Base-by-base conservation (phyloP, 2,113 vertebrate species). In the Macrotus californicus region DNA sequence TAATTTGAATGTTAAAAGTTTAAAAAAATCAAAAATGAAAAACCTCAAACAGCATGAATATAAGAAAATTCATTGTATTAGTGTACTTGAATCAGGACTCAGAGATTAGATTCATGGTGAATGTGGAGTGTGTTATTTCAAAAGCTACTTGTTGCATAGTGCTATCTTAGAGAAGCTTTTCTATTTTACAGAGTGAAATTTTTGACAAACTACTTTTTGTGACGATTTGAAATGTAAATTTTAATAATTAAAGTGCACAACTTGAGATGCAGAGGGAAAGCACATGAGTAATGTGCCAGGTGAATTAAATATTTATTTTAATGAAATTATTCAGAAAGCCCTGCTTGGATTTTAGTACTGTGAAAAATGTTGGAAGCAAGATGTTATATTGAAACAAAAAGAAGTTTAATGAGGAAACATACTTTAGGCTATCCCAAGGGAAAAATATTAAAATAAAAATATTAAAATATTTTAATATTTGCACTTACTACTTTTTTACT, bases 271-370 rank as follows among this genome's bases (percentile, higher is more conserved):
- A 88, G 31, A 56, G 10, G 22, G 26, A 75, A 91, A 92, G 11
- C 22, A 79, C 73, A 76, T 83, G 54, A 86, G 87, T 89, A 85
- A 77, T 77, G 21, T 82, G 29, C 82, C 83, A 88, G 39, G 39
- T 39, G 21, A 89, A 87, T 93, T 94, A 94, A 95, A 94, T 88
- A 97, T 96, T 97, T 96, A 95, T 96, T 67, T 39, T 34, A 82
- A 46, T 48, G 36, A 94, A 95, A 87, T 94, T 83, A 80, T 59
- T 95, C 77, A 82, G 64, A 66, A 88, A 81, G 4, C 7, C 7
- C 19, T 94, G 59, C n/a, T 66, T 92, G 41, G 10, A 24, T 82
- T 92, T 85, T 91, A 75, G 36, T 80, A 46, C 24, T 76, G 13
- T 56, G 50, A 95, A 96, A 89, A 91, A 36, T 76, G n/a, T 77